A percentile compares a stretch with the other conserved stretches of the same genome.
phyloP scores from a whole-genome alignment of 2,888 invertebrate species.

The Cepaea hortensis region DNA sequence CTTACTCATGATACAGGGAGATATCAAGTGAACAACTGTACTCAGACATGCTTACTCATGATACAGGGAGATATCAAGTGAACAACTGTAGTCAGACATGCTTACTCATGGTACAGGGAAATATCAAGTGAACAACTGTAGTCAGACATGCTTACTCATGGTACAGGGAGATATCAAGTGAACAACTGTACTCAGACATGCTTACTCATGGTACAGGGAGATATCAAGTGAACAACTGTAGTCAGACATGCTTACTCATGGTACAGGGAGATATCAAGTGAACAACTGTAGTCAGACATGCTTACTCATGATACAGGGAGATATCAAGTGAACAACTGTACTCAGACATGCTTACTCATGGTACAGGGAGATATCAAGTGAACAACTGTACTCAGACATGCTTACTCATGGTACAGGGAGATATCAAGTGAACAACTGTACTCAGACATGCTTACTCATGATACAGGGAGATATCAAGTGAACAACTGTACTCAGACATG shows the following conservation, averaged over 20 bases:
- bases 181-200: neutral
- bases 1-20: conserved; percentile 60
- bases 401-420: conserved; percentile 60
- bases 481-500: neutral
- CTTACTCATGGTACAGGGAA: conserved; percentile 60
- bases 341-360: conserved; percentile 56
- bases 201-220: conserved; percentile 60
- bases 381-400: neutral
- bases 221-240: neutral
- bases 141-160: conserved; percentile 56
- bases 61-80: conserved; percentile 49
- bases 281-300: neutral
- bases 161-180: conserved; percentile 49
- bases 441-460: conserved; percentile 56
- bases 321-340: neutral
- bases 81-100: neutral
- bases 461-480: conserved; percentile 49
- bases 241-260: conserved; percentile 56
- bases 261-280: conserved; percentile 49
- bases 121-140: neutral
- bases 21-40: neutral
- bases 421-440: neutral
- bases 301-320: conserved; percentile 60
- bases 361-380: conserved; percentile 49
- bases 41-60: conserved; percentile 56